phyloP scores from a whole-genome alignment of 2,888 invertebrate genomes.

The Tenthredo mesomela region DNA sequence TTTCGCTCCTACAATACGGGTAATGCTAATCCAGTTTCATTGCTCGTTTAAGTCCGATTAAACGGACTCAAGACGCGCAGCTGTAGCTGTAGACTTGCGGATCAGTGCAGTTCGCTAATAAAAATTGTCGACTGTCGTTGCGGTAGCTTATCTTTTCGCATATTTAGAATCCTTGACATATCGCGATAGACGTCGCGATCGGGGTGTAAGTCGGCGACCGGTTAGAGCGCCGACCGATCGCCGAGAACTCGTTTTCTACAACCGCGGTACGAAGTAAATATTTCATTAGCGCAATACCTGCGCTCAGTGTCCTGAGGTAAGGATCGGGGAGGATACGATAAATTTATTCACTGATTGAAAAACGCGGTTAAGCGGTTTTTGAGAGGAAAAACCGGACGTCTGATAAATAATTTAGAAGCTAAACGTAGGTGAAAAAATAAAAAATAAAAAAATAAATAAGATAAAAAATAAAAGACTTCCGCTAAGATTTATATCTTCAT shows the following conservation, averaged over 20 bases:
- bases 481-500: constrained; percentile 31
- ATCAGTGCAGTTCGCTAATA: background rate
- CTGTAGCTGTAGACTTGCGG: background rate
- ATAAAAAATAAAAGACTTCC: background rate
- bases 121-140: constrained; percentile 17
- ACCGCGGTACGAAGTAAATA: constrained; percentile 15
- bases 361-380: background rate
- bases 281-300: constrained; percentile 34
- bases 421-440: background rate
- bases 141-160: constrained; percentile 42
- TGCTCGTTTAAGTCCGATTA: constrained; percentile 42
- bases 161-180: constrained; percentile 48
- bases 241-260: constrained; percentile 21
- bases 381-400: background rate
- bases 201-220: constrained; percentile 45
- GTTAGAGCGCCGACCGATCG: constrained; percentile 14
- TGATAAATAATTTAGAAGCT: background rate
- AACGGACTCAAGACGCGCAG: constrained; percentile 28
- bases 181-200: constrained; percentile 41
- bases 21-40: constrained; percentile 71
- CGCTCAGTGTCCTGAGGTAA: background rate
- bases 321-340: background rate
- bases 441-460: background rate
- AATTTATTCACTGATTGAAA: background rate
- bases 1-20: constrained; percentile 66